Percentiles rank a stretch among this genome's conserved stretches.
Conservation (phyloP, 1,140 invertebrate genomes). For the Choristoneura fumiferana region DNA sequence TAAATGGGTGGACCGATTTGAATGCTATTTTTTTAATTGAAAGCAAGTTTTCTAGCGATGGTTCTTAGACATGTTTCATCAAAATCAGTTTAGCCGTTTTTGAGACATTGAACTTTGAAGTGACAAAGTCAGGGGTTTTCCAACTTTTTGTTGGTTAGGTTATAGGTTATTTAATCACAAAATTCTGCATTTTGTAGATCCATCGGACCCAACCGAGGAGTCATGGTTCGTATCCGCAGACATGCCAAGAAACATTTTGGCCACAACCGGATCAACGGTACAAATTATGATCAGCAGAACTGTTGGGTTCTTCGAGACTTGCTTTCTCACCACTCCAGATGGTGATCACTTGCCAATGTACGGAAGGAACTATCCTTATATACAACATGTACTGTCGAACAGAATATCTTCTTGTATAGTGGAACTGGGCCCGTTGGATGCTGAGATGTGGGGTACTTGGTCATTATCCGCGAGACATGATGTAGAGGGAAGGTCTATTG, state of each 20-base stretch:
- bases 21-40: too few species aligned
- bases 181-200: neutral
- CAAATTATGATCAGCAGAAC: conserved; percentile 3
- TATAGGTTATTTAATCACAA: too few species aligned
- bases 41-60: too few species aligned
- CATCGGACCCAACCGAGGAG: conserved; percentile 4
- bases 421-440: neutral
- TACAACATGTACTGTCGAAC: conserved; percentile 4
- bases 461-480: neutral
- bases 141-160: too few species aligned
- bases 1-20: too few species aligned
- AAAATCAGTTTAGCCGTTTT: too few species aligned
- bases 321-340: neutral
- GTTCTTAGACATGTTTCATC: too few species aligned
- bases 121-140: too few species aligned
- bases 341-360: conserved; percentile 2
- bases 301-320: conserved; percentile 1
- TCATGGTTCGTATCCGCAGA: neutral
- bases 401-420: conserved; percentile 2
- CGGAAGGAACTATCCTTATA: conserved; percentile 10
- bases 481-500: neutral
- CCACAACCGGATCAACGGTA: neutral
- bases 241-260: neutral
- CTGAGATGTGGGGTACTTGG: conserved; percentile 8
- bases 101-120: too few species aligned